phyloP scores from a whole-genome alignment of 2,797 vertebrate genomes.

The Vireo griseus region DNA sequence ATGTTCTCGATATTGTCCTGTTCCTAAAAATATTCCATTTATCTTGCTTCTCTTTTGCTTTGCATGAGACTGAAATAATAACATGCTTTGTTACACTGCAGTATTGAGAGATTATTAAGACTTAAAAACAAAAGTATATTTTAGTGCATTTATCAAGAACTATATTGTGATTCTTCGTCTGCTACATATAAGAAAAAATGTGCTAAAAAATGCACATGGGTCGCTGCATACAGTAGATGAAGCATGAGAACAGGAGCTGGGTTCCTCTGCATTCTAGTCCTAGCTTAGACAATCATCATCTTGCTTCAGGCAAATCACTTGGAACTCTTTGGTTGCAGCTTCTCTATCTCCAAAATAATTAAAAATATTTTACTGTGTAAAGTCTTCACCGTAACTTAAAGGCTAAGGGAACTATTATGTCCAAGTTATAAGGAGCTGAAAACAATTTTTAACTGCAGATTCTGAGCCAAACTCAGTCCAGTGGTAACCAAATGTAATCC shows the following conservation, averaged over 20 bases:
- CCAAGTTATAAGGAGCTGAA: background rate
- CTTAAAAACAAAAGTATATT: background rate
- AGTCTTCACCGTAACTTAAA: background rate
- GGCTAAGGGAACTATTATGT: background rate
- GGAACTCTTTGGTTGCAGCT: background rate
- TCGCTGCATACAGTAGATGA: background rate
- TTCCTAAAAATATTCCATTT: background rate
- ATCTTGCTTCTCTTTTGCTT: background rate
- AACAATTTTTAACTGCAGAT: background rate
- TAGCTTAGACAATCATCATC: background rate
- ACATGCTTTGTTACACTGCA: background rate
- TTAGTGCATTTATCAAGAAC: background rate
- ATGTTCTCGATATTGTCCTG: background rate
- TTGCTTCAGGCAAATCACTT: constrained; percentile 36
- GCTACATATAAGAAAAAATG: background rate
- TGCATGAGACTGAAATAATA: background rate
- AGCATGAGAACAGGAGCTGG: constrained; percentile 24
- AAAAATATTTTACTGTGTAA: constrained; percentile 1
- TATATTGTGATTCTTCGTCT: background rate
- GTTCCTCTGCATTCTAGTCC: background rate
- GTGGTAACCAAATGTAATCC: background rate
- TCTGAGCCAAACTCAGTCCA: background rate
- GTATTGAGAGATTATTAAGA: background rate
- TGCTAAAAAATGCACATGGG: background rate
- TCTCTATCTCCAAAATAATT: background rate